Percentiles rank a stretch among this genome's conserved stretches.
Conservation (phyloP, 2,888 invertebrate genomes). For the Limnephilus marmoratus region DNA sequence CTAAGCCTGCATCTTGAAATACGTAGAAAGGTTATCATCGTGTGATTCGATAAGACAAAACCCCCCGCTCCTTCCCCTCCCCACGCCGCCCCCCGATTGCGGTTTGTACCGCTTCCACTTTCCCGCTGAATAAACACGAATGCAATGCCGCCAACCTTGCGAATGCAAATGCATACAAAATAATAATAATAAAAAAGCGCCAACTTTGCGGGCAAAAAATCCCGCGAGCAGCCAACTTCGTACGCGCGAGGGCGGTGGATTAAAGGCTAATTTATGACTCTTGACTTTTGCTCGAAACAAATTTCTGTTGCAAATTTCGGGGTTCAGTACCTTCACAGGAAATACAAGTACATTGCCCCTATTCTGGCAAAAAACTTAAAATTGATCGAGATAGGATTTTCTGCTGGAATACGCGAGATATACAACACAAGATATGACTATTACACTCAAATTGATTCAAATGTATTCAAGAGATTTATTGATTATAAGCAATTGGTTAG, state of each 20-base stretch:
- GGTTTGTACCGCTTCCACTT: slow-evolving; percentile 42
- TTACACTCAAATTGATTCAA: too few relatives aligned
- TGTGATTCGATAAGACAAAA: slow-evolving; percentile 65
- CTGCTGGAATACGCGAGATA: neutral
- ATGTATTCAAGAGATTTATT: too few relatives aligned
- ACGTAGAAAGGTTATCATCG: slow-evolving; percentile 59
- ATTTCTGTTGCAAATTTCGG: neutral
- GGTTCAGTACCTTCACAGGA: neutral
- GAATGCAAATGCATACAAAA: slow-evolving; percentile 65
- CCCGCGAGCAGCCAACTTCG: slow-evolving; percentile 68
- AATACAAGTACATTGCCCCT: neutral
- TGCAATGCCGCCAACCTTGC: slow-evolving; percentile 65
- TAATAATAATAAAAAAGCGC: slow-evolving; percentile 55
- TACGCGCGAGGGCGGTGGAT: slow-evolving; percentile 65
- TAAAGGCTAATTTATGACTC: neutral
- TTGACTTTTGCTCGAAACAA: neutral
- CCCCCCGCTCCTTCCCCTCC: slow-evolving; percentile 24
- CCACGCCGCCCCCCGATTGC: slow-evolving; percentile 10
- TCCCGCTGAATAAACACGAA: slow-evolving; percentile 65
- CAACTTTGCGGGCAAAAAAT: slow-evolving; percentile 61
- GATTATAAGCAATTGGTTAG: too few relatives aligned
- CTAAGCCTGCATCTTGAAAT: slow-evolving; percentile 32
- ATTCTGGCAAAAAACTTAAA: neutral
- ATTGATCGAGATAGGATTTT: neutral
- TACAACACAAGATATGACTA: neutral